Conservation (phyloP, 2,113 vertebrate species). For the Arenaria interpres region DNA sequence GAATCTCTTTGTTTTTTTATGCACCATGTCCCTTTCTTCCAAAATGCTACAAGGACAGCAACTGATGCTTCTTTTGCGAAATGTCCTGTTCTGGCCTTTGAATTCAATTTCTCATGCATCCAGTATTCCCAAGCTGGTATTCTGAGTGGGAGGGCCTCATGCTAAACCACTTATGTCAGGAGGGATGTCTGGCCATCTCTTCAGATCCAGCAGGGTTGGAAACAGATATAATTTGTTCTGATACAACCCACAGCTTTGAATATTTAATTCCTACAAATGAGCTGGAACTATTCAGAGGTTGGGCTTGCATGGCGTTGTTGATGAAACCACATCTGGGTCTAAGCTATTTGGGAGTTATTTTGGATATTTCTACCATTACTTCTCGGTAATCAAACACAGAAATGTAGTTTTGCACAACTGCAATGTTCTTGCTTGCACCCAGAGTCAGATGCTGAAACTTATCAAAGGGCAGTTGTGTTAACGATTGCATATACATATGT, state of each 20-base stretch:
- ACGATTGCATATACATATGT: constrained; percentile 57
- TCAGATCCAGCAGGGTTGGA: background rate
- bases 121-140: background rate
- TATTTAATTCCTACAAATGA: background rate
- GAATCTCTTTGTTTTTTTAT: background rate
- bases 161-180: background rate
- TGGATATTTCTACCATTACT: background rate
- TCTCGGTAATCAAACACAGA: background rate
- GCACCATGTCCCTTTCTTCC: background rate
- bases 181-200: background rate
- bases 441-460: background rate
- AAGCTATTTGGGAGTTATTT: constrained; percentile 15
- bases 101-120: background rate
- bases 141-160: background rate
- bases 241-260: background rate
- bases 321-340: background rate
- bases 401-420: constrained; percentile 38
- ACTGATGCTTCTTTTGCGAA: background rate
- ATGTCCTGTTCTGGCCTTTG: background rate
- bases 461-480: constrained; percentile 16
- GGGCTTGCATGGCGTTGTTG: background rate
- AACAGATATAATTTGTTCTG: background rate
- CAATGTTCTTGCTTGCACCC: background rate
- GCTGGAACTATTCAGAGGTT: background rate
- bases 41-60: constrained; percentile 10